Conservation (phyloP, 2,797 vertebrate genomes). For the Hemibagrus guttatus region DNA sequence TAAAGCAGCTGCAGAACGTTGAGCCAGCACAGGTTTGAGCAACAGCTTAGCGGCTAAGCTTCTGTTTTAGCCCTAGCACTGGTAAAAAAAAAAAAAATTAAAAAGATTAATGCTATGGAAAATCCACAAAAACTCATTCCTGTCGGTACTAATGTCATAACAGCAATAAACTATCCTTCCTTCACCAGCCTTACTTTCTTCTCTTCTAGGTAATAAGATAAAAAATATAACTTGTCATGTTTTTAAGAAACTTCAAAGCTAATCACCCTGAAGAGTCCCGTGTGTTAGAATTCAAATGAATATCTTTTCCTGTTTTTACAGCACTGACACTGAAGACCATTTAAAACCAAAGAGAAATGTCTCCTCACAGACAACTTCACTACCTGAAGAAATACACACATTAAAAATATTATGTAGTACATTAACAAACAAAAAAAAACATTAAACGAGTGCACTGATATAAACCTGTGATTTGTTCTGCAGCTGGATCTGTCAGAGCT, state of each 20-base stretch:
- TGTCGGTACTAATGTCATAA: too few relatives aligned
- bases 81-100: too few relatives aligned
- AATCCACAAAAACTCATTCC: too few relatives aligned
- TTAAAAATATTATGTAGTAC: neutral
- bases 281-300: neutral
- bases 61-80: too few relatives aligned
- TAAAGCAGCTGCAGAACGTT: neutral
- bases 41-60: too few relatives aligned
- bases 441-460: neutral
- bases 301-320: neutral
- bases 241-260: too few relatives aligned
- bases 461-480: neutral
- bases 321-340: neutral
- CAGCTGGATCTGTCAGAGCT: neutral
- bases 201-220: neutral
- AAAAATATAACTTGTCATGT: neutral
- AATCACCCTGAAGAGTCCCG: neutral
- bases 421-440: too few relatives aligned
- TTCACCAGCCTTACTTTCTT: neutral
- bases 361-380: neutral
- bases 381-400: neutral
- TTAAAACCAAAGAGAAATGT: neutral
- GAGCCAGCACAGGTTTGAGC: too few relatives aligned
- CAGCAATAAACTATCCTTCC: neutral
- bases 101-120: too few relatives aligned